Evolutionary conservation across 2,797 vertebrate species (phyloP), one percentile per base, ranked within the genome.

Genomic region (Eleutherodactylus coqui): DNA sequence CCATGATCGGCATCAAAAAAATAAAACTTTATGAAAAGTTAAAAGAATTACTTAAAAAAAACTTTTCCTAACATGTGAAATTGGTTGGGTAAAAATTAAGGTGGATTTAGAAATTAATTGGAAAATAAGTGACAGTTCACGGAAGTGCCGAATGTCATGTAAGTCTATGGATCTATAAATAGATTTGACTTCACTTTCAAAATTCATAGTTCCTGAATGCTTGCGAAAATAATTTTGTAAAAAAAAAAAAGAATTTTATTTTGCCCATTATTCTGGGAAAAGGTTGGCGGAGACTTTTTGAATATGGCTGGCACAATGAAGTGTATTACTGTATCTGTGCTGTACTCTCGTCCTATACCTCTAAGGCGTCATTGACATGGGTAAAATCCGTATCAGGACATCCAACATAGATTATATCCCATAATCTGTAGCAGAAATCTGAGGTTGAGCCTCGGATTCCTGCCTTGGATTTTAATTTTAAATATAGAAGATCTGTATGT

Each of bases 101-200:
- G 60, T 62, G 38, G 62, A 79, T 78, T 79, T 62, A 34, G 51
- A 83, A 87, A 58, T 79, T 83, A 87, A 87, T 79, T 79, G 80
- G 80, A 73, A 73, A 87, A 84, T 77, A 55, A 53, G 24, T 86
- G 85, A 78, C 81, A 84, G 67, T 51, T 83, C 55, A 34, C 34
- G 34, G 51, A 72, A 7, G 17, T 21, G n/a, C 34, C 77, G 72
- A 47, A 78, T 79, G 73, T 78, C 17, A 49, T 72, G 29, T 29
- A 43, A 24, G 62, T 75, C 32, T 21, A 70, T 0, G 17, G 2
- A 38, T 9, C 34, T 69, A 21, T 3, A 38, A 38, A 70, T 70
- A 41, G 67, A 24, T 10, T 70, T 24, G 11, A 38, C 24, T 38
- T 70, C 17, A 70, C 34, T 38, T 70, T 24, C 0, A 1, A 41